A percentile compares a stretch with the other conserved stretches of the same genome.
Conservation (phyloP, 2,888 invertebrate genomes). For the Athalia circularis region DNA sequence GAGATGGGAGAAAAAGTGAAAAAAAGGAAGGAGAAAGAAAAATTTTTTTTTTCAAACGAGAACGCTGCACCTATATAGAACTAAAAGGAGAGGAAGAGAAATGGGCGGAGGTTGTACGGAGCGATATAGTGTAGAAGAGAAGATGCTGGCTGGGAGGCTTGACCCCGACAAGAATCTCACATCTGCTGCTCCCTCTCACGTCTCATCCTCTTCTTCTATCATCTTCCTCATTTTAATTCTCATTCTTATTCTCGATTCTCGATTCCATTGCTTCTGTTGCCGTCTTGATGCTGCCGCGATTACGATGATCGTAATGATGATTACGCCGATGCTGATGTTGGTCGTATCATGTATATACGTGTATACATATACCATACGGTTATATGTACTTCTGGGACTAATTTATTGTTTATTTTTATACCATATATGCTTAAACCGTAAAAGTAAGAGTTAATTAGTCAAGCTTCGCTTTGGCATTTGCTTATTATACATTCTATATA, state of each 20-base stretch:
- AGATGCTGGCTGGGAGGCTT: constrained; percentile 58
- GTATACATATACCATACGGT: neutral
- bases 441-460: constrained; percentile 42
- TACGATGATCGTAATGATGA: neutral
- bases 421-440: constrained; percentile 3
- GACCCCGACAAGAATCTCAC: constrained; percentile 68
- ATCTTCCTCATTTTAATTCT: neutral
- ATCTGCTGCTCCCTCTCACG: constrained; percentile 61
- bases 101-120: constrained; percentile 51
- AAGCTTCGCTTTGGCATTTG: neutral
- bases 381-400: constrained; percentile 26
- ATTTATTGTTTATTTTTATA: constrained; percentile 31
- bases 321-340: constrained; percentile 17
- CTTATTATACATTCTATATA: neutral
- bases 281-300: neutral
- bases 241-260: neutral
- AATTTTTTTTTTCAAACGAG: no score
- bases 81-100: constrained; percentile 42
- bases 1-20: constrained; percentile 34
- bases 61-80: no score
- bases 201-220: constrained; percentile 10
- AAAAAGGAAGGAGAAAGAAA: constrained; percentile 41
- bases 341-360: neutral
- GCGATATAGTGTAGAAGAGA: constrained; percentile 45
- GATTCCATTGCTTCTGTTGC: neutral